These are phyloP conservation scores for Philonicus albiceps DNA, from an alignment of 2,888 invertebrate genomes.

Conservation along the genomic window DNA sequence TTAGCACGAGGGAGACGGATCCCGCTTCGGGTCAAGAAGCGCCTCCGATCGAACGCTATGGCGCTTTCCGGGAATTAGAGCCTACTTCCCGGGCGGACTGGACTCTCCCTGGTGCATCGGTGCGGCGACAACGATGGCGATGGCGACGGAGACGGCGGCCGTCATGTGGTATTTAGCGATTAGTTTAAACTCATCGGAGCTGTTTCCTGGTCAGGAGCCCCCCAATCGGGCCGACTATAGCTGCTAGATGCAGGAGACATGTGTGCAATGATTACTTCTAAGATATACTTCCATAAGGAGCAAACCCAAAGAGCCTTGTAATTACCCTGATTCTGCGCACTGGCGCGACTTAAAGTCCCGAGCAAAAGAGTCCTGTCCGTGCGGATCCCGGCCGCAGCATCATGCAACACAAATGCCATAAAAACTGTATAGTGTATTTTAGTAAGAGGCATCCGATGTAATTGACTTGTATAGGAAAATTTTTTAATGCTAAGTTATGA, in stretches of 20 bases:
- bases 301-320: conserved; percentile 29
- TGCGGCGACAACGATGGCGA: too few species aligned
- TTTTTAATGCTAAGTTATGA: conserved; percentile 30
- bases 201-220: neutral
- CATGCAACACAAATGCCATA: conserved; percentile 43
- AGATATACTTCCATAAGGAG: neutral
- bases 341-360: neutral
- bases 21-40: neutral
- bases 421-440: conserved; percentile 50
- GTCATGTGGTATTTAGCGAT: neutral
- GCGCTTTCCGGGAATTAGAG: neutral
- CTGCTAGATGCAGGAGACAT: neutral
- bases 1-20: conserved; percentile 7
- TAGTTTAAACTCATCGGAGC: neutral
- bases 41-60: neutral
- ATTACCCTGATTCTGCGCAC: neutral
- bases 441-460: conserved; percentile 47
- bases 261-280: conserved; percentile 21
- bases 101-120: too few species aligned
- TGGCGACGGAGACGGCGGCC: too few species aligned
- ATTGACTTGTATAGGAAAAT: conserved; percentile 36
- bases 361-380: neutral
- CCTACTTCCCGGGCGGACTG: too few species aligned
- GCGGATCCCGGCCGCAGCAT: neutral
- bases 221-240: neutral